These are phyloP conservation scores for Crotalus helleri DNA, from an alignment of 2,113 vertebrate genomes.

Conservation along the genomic window DNA sequence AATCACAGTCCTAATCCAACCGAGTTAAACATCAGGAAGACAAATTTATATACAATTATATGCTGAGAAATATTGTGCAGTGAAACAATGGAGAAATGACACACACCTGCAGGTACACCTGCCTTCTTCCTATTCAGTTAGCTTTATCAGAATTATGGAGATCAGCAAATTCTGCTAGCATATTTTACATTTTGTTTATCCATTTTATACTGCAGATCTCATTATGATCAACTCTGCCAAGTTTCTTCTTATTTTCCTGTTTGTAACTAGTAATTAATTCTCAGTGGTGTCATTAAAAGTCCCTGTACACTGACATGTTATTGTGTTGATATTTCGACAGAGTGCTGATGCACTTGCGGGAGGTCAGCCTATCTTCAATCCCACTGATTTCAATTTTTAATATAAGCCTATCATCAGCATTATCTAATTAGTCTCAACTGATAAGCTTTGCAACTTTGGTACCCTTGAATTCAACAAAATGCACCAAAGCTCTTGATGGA, in stretches of 20 bases:
- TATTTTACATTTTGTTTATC: constrained; percentile 20
- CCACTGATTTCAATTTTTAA: constrained; percentile 2
- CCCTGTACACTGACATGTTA: neutral
- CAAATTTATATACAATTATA: neutral
- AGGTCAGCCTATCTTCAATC: neutral
- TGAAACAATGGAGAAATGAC: neutral
- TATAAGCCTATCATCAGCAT: neutral
- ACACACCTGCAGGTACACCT: neutral
- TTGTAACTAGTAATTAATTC: constrained; percentile 15
- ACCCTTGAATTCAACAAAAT: neutral
- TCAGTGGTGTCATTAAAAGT: constrained; percentile 13
- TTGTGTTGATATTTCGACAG: neutral
- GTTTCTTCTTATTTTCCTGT: constrained; percentile 1
- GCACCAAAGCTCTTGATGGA: neutral
- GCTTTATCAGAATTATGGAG: neutral
- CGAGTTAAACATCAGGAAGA: neutral
- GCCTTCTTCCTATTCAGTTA: neutral
- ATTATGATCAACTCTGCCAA: neutral
- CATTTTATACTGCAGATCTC: neutral
- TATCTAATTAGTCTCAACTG: constrained; percentile 4
- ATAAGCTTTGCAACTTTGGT: neutral
- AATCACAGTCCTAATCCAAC: neutral
- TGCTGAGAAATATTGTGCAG: neutral
- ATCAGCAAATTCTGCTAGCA: neutral
- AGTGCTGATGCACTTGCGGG: neutral